A percentile compares a stretch with the other conserved stretches of the same genome.
Conservation (phyloP, 1,140 invertebrate genomes). For the Episyrphus balteatus region DNA sequence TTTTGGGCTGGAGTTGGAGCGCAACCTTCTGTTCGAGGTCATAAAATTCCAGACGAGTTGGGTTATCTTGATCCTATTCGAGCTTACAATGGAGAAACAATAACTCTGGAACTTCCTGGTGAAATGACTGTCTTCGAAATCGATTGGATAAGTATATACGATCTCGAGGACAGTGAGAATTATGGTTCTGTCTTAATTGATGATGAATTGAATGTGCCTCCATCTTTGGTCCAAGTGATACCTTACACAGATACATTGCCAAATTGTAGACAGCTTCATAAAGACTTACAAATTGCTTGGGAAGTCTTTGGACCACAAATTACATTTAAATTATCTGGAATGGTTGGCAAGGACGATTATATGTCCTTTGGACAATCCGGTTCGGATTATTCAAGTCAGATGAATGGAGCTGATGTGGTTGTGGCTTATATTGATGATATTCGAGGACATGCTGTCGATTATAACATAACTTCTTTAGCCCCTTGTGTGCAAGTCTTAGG, state of each 20-base stretch:
- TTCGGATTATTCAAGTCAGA: slow-evolving; percentile 53
- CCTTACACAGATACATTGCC: slow-evolving; percentile 50
- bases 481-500: slow-evolving; percentile 77
- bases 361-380: slow-evolving; percentile 82
- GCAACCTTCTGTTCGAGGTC: slow-evolving; percentile 69
- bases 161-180: slow-evolving; percentile 57
- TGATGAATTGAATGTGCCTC: slow-evolving; percentile 73
- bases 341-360: slow-evolving; percentile 64
- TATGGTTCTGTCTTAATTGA: slow-evolving; percentile 70
- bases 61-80: slow-evolving; percentile 71
- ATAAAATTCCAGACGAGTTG: slow-evolving; percentile 77
- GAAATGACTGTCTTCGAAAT: slow-evolving; percentile 73
- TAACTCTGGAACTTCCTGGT: slow-evolving; percentile 68
- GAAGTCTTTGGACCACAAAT: slow-evolving; percentile 82
- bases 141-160: slow-evolving; percentile 75
- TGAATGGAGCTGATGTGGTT: slow-evolving; percentile 77
- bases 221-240: slow-evolving; percentile 56
- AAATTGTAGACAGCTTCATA: slow-evolving; percentile 77
- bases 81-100: slow-evolving; percentile 59
- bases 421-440: slow-evolving; percentile 63
- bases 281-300: slow-evolving; percentile 74
- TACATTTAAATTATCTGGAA: slow-evolving; percentile 75
- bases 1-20: slow-evolving; percentile 83
- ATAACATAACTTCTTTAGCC: slow-evolving; percentile 73
- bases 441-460: slow-evolving; percentile 64